Conservation (phyloP, 2,797 vertebrate genomes). For the Sebastes glaucus region DNA sequence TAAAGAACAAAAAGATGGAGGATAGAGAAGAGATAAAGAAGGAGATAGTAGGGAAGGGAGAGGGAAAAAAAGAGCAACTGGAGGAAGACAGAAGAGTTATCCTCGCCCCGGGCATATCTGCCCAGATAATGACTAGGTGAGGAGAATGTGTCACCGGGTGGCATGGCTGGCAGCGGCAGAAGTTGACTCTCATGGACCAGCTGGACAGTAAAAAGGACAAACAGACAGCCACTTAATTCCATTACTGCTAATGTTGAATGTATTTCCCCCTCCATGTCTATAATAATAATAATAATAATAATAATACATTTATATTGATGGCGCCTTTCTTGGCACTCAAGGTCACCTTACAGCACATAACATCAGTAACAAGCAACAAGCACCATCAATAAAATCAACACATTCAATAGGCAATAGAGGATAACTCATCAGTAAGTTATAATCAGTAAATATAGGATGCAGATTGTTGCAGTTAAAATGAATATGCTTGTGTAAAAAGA, state of each 20-base stretch:
- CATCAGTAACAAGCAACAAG: too few relatives aligned
- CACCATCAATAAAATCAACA: too few relatives aligned
- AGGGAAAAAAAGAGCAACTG: neutral
- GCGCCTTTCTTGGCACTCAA: too few relatives aligned
- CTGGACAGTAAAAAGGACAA: conserved; percentile 39
- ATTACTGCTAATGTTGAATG: neutral
- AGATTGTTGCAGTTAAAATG: too few relatives aligned
- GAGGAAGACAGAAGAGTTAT: conserved; percentile 22
- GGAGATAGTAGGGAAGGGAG: neutral
- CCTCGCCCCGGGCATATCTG: conserved; percentile 9
- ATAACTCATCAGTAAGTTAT: too few relatives aligned
- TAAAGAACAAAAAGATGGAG: neutral
- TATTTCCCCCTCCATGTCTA: neutral
- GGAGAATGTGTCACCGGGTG: conserved; percentile 37
- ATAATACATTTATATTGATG: too few relatives aligned
- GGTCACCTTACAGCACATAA: too few relatives aligned
- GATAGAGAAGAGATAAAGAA: neutral
- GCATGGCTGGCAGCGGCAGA: neutral
- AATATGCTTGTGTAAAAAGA: too few relatives aligned
- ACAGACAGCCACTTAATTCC: neutral
- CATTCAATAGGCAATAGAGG: too few relatives aligned
- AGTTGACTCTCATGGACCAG: conserved; percentile 33
- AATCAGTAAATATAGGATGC: too few relatives aligned
- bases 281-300: too few relatives aligned
- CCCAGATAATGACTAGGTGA: conserved; percentile 49